Base-by-base conservation (phyloP, 2,113 vertebrate species). In the Melanostigma gelatinosum region DNA sequence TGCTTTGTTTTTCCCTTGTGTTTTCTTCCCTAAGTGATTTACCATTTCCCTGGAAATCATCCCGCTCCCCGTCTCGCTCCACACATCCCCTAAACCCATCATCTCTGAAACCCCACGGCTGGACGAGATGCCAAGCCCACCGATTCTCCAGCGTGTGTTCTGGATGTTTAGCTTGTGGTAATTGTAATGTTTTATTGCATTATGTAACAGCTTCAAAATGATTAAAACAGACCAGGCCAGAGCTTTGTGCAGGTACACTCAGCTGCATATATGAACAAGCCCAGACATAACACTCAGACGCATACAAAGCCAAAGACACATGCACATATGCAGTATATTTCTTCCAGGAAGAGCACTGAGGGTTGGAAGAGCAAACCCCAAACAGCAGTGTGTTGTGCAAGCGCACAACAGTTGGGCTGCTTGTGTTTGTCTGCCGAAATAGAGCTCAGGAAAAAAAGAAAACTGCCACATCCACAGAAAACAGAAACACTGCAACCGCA, bases 391-490 rank as follows among this genome's bases (percentile, higher is more conserved):
- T 72, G 70, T 29, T 68, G 73, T 75, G 80, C 84, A 86, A 83
- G 67, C 79, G 79, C 40, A 36, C 75, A 84, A 62, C 69, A 82
- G 50, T 79, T 66, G 84, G 69, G 54, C 78, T 60, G 79, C 84
- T 89, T 29, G 40, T 83, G 87, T 89, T 85, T 82, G 79, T 90
- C 86, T 85, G 85, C 65, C 50, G 67, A 86, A 88, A 65, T 65
- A 15, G 70, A 88, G 81, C 42, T 18, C 66, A 77, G 85, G 85
- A 87, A 93, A 54, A 55, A 4, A 93, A 58, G 15, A 92, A 91
- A 80, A 83, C 89, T 87, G 89, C 93, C 91, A 93, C 91, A 91
- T 93, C 88, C 86, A 93, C 91, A 89, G 54, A 40, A 74, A 72
- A 69, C 68, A 64, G 64, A 87, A 72, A 24, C 79, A 61, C 74